Evolutionary conservation across 2,797 vertebrate species (phyloP), one percentile per base, ranked within the genome.

Genomic region (Geotrypetes seraphini): DNA sequence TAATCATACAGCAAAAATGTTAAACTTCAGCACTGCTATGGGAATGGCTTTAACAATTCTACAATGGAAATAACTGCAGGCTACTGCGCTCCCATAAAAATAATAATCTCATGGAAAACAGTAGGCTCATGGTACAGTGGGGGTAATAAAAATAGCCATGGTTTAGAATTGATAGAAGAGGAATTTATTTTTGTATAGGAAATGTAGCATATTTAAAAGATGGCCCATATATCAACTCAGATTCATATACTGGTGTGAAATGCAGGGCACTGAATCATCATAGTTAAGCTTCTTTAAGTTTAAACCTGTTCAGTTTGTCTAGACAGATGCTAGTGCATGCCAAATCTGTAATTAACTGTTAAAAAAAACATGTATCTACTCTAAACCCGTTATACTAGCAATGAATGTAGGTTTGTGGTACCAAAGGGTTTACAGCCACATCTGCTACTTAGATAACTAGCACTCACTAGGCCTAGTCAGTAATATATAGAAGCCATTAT

Each of bases 101-200:
- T 12, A 47, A 10, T 18, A 47, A 34, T 19, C 56, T 47, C 13
- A 7, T 11, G 7, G 47, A 25, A 13, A 50, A 36, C n/a, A n/a
- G 39, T 13, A 12, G 50, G 22, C 47, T 56, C 53, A 46, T 33
- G 42, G 16, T 11, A 19, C 18, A 24, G 13, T 19, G n/a, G n/a
- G 22, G 20, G 16, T 12, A 50, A 50, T 23, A 39, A 23, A 33
- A 40, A 43, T 41, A 56, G n/a, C 1, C 5, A 31, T 4, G 36
- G 3, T 16, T 40, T 53, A n/a, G n/a, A n/a, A n/a, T 51, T 43
- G 18, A 33, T 18, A 11, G 41, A 33, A 38, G 23, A 26, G 25
- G 26, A 41, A 58, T 42, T 17, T n/a, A 37, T 35, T 50, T n/a
- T 47, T 46, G 46, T 22, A 34, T 7, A 29, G 4, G 1, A 10